phyloP scores from a whole-genome alignment of 2,888 invertebrate genomes.

The Idaea dimidiata region DNA sequence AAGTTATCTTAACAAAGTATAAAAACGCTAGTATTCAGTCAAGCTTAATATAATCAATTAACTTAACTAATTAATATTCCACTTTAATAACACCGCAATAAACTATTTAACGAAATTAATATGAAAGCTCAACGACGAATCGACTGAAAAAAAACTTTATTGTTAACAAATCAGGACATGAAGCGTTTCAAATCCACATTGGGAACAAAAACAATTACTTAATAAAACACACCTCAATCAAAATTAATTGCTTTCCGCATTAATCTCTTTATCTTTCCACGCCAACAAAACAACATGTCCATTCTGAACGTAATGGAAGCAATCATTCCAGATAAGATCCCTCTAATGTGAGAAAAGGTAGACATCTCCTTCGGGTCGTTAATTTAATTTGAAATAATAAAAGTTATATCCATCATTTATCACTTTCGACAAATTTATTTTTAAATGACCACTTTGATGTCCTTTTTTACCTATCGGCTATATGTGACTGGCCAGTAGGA shows the following conservation, averaged over 20 bases:
- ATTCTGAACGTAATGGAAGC: slow-evolving; percentile 77
- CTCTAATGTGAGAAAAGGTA: slow-evolving; percentile 80
- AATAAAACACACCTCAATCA: slow-evolving; percentile 80
- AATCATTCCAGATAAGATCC: slow-evolving; percentile 79
- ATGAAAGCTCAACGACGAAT: slow-evolving; percentile 15
- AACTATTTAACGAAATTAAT: background rate
- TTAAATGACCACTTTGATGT: slow-evolving; percentile 75
- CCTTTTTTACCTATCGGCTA: slow-evolving; percentile 73
- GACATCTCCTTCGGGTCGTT: slow-evolving; percentile 73
- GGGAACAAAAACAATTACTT: slow-evolving; percentile 77
- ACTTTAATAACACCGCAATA: background rate
- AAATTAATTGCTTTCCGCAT: slow-evolving; percentile 80
- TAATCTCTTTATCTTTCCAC: slow-evolving; percentile 77
- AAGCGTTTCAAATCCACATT: slow-evolving; percentile 66
- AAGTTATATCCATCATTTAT: slow-evolving; percentile 79
- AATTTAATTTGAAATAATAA: slow-evolving; percentile 81
- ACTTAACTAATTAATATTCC: background rate
- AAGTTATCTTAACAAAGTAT: too few relatives aligned
- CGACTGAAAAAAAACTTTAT: slow-evolving; percentile 30
- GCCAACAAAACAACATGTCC: slow-evolving; percentile 73
- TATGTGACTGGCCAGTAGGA: slow-evolving; percentile 59
- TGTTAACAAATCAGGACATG: slow-evolving; percentile 49
- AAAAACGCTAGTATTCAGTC: slow-evolving; percentile 24
- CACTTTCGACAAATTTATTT: slow-evolving; percentile 81
- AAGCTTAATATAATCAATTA: slow-evolving; percentile 15